Evolutionary conservation across 1,140 invertebrate species (phyloP), one percentile per base, ranked within the genome.

Genomic region (Atta cephalotes): DNA sequence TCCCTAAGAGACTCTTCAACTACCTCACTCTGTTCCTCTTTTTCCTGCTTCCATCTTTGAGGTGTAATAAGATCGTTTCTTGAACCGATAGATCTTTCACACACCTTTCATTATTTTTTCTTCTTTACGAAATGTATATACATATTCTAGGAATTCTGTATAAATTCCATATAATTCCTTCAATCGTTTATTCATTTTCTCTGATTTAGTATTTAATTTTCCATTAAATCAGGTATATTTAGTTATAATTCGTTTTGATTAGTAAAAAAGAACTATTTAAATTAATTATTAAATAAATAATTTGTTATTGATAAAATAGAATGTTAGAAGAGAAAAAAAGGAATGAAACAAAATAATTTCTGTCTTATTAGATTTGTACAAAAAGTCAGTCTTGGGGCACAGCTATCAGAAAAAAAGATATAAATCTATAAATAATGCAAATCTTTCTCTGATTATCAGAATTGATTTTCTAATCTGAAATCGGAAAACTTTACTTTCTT

Each of bases 361-460:
- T 18, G 2, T n/a, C n/a, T 60, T 39, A 35, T 16, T 21, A 31
- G n/a, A 79, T 79, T 80, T 60, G 21, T 25, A 21, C 5, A n/a
- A 80, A 45, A 56, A n/a, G 10, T 56, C 12, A 74, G 9, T 2
- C 25, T 7, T 56, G 1, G 1, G 12, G 51, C 1, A 10, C 6
- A n/a, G 18, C 3, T 65, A 65, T 18, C 0, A 25, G 25, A 2
- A 4, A 10, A 18, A 39, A 68, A 68, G 1, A 63, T 62, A 28
- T 12, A 77, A 68, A 51, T 35, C 12, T 21, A 68, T 39, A 66
- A 68, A 35, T 78, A 35, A 65, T 51, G 7, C 77, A 68, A 14
- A 53, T 68, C 74, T 25, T 62, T 62, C 25, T 77, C 21, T 7
- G 31, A 45, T n/a, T 12, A 18, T 14, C n/a, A 21, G 12, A 79